phyloP scores from a whole-genome alignment of 2,888 invertebrate species.

The Pseudolycoriella hygida region DNA sequence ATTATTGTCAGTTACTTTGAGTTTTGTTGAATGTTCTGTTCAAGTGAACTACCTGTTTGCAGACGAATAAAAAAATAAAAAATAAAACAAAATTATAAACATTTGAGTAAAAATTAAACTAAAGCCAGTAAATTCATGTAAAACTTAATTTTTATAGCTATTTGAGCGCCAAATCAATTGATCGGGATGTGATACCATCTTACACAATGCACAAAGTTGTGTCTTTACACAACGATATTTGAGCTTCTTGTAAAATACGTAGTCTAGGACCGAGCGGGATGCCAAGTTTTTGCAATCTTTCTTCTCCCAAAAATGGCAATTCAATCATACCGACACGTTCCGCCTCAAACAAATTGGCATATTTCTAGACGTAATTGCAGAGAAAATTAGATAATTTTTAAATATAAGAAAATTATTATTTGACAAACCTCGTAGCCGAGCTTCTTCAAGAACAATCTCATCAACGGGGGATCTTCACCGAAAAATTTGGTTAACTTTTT shows the following conservation, averaged over 20 bases:
- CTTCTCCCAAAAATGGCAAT: constrained; percentile 77
- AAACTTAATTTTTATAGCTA: neutral
- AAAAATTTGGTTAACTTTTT: constrained; percentile 85
- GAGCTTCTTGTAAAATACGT: constrained; percentile 74
- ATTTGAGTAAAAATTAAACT: too few species aligned
- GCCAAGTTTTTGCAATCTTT: constrained; percentile 69
- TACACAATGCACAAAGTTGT: constrained; percentile 46
- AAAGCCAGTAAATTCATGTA: neutral
- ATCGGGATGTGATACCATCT: constrained; percentile 3
- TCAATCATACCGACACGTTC: constrained; percentile 83
- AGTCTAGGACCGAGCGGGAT: constrained; percentile 80
- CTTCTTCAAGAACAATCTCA: constrained; percentile 75
- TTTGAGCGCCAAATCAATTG: too few species aligned
- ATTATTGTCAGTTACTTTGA: too few species aligned
- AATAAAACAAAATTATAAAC: too few species aligned
- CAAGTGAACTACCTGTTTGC: too few species aligned
- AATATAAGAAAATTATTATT: neutral
- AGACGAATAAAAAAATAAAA: too few species aligned
- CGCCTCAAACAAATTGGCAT: constrained; percentile 62
- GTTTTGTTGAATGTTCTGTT: too few species aligned
- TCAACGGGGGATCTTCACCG: constrained; percentile 80
- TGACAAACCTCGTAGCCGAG: constrained; percentile 72
- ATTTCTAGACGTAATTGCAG: constrained; percentile 48
- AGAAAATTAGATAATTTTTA: neutral
- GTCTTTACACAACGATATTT: constrained; percentile 39